Evolutionary conservation across 2,113 vertebrate species (phyloP).

Genomic region (Collichthys lucidus): DNA sequence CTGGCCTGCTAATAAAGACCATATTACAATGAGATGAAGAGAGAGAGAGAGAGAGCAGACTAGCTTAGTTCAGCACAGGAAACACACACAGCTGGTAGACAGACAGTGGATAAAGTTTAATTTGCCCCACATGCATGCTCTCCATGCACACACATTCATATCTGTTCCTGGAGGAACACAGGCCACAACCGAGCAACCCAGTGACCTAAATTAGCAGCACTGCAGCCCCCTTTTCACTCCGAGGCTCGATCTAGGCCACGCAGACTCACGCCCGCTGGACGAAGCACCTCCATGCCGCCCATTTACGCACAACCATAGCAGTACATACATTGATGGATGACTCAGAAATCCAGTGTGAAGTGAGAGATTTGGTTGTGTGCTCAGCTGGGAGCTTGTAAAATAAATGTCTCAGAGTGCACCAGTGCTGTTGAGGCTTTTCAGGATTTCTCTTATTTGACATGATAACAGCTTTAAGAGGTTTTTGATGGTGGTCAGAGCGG

Average conservation of each 20-base stretch:
- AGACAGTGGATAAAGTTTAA: slow-evolving; percentile 50
- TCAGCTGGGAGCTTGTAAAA: slow-evolving; percentile 51
- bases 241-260: slow-evolving; percentile 55
- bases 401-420: slow-evolving; percentile 26
- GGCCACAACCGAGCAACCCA: slow-evolving; percentile 41
- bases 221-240: slow-evolving; percentile 3
- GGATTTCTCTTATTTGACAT: slow-evolving; percentile 56
- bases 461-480: slow-evolving; percentile 53
- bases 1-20: slow-evolving; percentile 64
- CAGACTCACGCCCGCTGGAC: slow-evolving; percentile 32
- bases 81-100: slow-evolving; percentile 55
- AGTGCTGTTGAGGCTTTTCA: slow-evolving; percentile 46
- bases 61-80: slow-evolving; percentile 50
- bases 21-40: slow-evolving; percentile 16
- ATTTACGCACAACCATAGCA: slow-evolving; percentile 32
- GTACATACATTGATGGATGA: slow-evolving; percentile 56
- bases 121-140: slow-evolving; percentile 21
- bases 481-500: slow-evolving; percentile 43
- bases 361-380: slow-evolving; percentile 58
- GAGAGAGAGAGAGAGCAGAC: slow-evolving; percentile 16
- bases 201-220: slow-evolving; percentile 59
- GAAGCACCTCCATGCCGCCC: slow-evolving; percentile 33
- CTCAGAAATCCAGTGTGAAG: slow-evolving; percentile 53
- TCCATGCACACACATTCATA: slow-evolving; percentile 12
- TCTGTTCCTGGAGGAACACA: slow-evolving; percentile 26